Evolutionary conservation across 2,888 invertebrate species (phyloP).

Genomic region (Phlogophora meticulosa): DNA sequence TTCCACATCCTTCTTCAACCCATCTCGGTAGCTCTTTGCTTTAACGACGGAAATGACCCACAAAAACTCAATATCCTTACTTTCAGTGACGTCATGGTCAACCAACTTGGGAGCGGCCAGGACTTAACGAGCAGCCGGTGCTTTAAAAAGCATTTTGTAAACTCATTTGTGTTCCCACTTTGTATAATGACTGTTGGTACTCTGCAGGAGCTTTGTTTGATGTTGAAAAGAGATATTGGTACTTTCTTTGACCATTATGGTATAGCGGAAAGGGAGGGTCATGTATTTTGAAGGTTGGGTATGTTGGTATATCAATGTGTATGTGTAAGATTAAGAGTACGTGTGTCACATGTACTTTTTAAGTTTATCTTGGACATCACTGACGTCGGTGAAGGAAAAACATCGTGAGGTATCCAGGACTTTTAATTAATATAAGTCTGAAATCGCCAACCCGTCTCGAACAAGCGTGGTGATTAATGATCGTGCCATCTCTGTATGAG

Average conservation of each 20-base stretch:
- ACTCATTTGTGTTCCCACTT: constrained; percentile 52
- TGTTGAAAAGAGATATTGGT: constrained; percentile 10
- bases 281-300: too few relatives aligned
- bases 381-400: too few relatives aligned
- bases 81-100: constrained; percentile 31
- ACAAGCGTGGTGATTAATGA: too few relatives aligned
- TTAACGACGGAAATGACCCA: constrained; percentile 37
- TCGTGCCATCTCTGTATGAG: too few relatives aligned
- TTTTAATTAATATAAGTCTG: too few relatives aligned
- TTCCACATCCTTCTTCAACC: background rate
- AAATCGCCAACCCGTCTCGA: too few relatives aligned
- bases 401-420: too few relatives aligned
- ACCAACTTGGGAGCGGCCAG: constrained; percentile 13
- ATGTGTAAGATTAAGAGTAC: too few relatives aligned
- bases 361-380: too few relatives aligned
- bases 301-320: too few relatives aligned
- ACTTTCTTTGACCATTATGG: background rate
- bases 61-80: constrained; percentile 34
- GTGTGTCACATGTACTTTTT: too few relatives aligned
- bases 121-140: constrained; percentile 50
- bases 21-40: constrained; percentile 1
- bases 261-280: background rate
- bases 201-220: constrained; percentile 11
- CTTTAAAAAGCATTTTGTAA: constrained; percentile 62
- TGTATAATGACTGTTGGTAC: constrained; percentile 28